Evolutionary conservation across 2,797 vertebrate species (phyloP).

Genomic region (Carduelis carduelis): DNA sequence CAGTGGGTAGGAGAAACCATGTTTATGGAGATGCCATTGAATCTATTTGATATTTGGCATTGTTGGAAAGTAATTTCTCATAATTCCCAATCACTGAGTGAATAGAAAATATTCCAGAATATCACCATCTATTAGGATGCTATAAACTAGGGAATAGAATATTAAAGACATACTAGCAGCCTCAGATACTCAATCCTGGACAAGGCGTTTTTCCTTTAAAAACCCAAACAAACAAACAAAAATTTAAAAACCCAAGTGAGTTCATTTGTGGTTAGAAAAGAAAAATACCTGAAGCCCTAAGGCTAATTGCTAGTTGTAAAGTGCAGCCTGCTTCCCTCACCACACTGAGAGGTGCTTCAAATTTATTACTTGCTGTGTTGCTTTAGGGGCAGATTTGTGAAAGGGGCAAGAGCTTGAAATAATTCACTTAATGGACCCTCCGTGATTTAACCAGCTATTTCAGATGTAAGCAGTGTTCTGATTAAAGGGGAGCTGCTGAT

Average conservation of each 20-base stretch:
- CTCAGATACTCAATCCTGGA: background rate
- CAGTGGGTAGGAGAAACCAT: background rate
- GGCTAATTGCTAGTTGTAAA: constrained; percentile 44
- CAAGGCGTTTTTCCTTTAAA: background rate
- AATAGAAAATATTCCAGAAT: background rate
- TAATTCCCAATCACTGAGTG: background rate
- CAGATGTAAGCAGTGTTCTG: background rate
- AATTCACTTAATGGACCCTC: constrained; percentile 24
- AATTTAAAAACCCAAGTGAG: background rate
- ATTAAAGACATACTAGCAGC: background rate
- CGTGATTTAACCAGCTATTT: constrained; percentile 15
- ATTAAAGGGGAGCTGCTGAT: constrained; percentile 26
- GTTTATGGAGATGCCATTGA: background rate
- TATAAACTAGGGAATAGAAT: background rate
- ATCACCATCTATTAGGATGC: background rate
- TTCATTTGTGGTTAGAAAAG: background rate
- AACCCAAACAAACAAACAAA: background rate
- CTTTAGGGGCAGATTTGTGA: background rate
- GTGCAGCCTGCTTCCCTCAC: background rate
- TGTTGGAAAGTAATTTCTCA: background rate
- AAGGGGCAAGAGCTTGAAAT: constrained; percentile 2
- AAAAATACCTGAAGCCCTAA: constrained; percentile 27
- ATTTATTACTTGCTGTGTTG: background rate
- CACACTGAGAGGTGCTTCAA: background rate
- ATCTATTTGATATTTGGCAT: background rate